A percentile compares a stretch with the other conserved stretches of the same genome.
Evolutionary conservation across 2,113 vertebrate genomes (phyloP).

Genomic region (Spea bombifrons): DNA sequence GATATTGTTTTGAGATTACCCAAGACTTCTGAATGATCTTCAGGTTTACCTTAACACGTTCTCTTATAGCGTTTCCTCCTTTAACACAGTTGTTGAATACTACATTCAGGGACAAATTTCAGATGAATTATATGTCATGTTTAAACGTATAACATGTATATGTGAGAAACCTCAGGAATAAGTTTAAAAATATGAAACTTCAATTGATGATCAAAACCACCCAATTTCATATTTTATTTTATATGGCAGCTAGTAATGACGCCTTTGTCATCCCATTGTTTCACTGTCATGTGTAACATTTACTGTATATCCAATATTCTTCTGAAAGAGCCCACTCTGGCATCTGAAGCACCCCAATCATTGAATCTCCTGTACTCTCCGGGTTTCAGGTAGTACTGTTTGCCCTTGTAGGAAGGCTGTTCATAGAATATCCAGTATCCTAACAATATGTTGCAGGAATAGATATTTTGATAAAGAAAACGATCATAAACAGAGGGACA

Average conservation of each 20-base stretch:
- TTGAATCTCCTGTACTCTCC: slow-evolving; percentile 72
- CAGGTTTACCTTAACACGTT: no score
- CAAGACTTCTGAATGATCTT: no score
- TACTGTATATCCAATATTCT: slow-evolving; percentile 56
- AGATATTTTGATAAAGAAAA: slow-evolving; percentile 69
- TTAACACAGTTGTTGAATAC: no score
- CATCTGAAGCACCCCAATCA: slow-evolving; percentile 69
- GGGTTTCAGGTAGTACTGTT: slow-evolving; percentile 69
- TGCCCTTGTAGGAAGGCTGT: slow-evolving; percentile 71
- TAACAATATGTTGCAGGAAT: slow-evolving; percentile 71
- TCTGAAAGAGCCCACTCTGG: slow-evolving; percentile 62
- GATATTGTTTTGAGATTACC: no score
- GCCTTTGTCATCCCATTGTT: not conserved
- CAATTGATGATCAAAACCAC: not conserved
- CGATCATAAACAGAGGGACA: slow-evolving; percentile 70
- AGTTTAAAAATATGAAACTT: no score
- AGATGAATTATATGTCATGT: no score
- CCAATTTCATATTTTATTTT: not conserved
- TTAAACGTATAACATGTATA: no score
- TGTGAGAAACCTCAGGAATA: no score
- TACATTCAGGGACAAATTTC: no score
- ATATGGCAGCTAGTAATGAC: not conserved
- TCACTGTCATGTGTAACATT: not conserved
- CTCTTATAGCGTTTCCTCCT: no score
- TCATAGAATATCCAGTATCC: slow-evolving; percentile 77